Evolutionary conservation across 2,888 invertebrate species (phyloP), one percentile per base, ranked within the genome.

Genomic region (Troides oblongomaculatus): DNA sequence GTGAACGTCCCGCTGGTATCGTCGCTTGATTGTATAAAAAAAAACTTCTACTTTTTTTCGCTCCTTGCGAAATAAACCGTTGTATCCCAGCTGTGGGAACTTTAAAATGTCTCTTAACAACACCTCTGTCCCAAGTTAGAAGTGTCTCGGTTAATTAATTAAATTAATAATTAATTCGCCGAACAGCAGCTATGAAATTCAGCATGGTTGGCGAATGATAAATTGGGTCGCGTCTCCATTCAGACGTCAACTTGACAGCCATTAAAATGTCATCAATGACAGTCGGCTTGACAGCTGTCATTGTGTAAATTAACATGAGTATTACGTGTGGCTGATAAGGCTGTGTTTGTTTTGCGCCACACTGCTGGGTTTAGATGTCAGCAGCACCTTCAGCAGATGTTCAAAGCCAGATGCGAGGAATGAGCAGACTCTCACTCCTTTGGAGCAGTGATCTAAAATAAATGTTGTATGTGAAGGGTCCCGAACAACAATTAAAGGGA

Each of bases 191-290:
- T 59, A 23, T 60, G 64, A 60, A 61, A 53, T 39, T 46, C 25
- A 21, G 18, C 25, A 12, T 46, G 17, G n/a, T 25, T 18, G 14
- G 30, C 57, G 57, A 68, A 68, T 30, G 57, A 23, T 57, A 66
- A 69, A 69, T 69, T 69, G 65, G 69, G 65, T 65, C 69, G 62
- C 65, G 62, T 62, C 62, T n/a, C 23, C 36, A 58, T 66, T 62
- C 58, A 25, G 21, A 62, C 62, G 69, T 70, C 66, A 66, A 62
- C 36, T 62, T 66, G 66, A 66, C 66, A 53, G 36, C 62, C 17
- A 62, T 62, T 59, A 50, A 66, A 62, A 59, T 62, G 69, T 70
- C 69, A 53, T 59, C 62, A 66, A 59, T 39, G 69, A 66, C 69
- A 62, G 65, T 57, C 65, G 23, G 56, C 6, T 46, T 66, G 65